phyloP scores from a whole-genome alignment of 2,888 invertebrate species.

The Trissolcus japonicus region DNA sequence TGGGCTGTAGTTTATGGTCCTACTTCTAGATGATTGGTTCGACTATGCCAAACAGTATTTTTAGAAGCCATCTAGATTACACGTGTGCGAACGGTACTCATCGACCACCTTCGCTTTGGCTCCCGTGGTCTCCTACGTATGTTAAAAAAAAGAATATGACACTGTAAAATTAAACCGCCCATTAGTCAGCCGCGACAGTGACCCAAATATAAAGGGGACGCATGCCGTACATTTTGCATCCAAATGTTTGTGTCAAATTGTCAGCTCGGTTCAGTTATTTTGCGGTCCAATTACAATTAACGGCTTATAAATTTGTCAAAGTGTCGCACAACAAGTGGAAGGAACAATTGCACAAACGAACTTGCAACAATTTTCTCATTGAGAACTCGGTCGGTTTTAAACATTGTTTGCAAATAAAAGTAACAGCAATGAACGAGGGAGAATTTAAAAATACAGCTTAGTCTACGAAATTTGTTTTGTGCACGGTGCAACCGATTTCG shows the following conservation, averaged over 20 bases:
- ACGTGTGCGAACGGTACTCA: constrained; percentile 53
- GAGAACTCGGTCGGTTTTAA: neutral
- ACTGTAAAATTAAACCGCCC: constrained; percentile 51
- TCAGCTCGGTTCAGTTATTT: neutral
- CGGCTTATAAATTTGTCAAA: neutral
- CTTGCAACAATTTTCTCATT: neutral
- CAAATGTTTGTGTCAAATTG: constrained; percentile 21
- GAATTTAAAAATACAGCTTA: neutral
- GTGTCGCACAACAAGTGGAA: neutral
- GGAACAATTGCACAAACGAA: neutral
- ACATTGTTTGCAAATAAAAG: neutral
- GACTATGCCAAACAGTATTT: constrained; percentile 70
- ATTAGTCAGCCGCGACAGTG: constrained; percentile 60
- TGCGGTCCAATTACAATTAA: neutral
- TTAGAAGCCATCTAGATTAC: constrained; percentile 71
- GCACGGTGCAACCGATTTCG: neutral
- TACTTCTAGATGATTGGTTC: constrained; percentile 67
- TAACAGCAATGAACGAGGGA: neutral
- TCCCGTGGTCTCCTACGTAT: constrained; percentile 47
- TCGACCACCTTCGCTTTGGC: constrained; percentile 55
- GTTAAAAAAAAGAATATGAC: constrained; percentile 54
- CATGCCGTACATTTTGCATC: constrained; percentile 37
- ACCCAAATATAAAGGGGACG: constrained; percentile 60
- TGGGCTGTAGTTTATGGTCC: constrained; percentile 54
- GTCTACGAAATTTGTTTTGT: neutral